phyloP scores from a whole-genome alignment of 2,888 invertebrate genomes.

The Chymomyza caudatula region DNA sequence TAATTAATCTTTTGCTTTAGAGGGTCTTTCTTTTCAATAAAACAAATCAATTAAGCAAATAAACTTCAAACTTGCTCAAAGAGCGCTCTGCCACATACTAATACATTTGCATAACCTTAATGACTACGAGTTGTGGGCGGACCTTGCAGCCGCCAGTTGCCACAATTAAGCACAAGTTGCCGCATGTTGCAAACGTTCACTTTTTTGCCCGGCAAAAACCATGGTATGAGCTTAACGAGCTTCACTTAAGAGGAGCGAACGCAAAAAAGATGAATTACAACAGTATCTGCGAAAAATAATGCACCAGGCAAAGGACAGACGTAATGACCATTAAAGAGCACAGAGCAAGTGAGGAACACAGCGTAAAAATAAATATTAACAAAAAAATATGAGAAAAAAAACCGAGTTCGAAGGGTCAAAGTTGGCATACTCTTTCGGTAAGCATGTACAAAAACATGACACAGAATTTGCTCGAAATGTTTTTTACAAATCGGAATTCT shows the following conservation, averaged over 20 bases:
- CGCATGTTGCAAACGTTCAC: neutral
- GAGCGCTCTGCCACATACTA: neutral
- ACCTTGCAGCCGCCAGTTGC: slow-evolving; percentile 26
- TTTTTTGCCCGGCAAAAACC: slow-evolving; percentile 37
- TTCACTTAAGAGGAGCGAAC: slow-evolving; percentile 9
- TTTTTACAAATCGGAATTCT: too few relatives aligned
- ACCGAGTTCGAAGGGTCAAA: neutral
- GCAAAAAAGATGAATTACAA: slow-evolving; percentile 11
- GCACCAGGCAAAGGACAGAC: slow-evolving; percentile 52
- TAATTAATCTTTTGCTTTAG: neutral
- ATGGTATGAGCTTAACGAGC: slow-evolving; percentile 68
- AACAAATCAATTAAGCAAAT: neutral
- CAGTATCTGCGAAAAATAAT: slow-evolving; percentile 41
- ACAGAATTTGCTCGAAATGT: too few relatives aligned
- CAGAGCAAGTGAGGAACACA: slow-evolving; percentile 5
- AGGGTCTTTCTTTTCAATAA: neutral
- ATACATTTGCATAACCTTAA: slow-evolving; percentile 8
- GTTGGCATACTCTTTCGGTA: neutral
- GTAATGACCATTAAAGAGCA: slow-evolving; percentile 65
- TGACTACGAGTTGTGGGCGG: slow-evolving; percentile 1
- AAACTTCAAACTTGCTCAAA: neutral
- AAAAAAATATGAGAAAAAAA: neutral
- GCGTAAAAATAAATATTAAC: neutral
- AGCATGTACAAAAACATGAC: too few relatives aligned
- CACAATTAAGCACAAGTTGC: slow-evolving; percentile 66